These are phyloP conservation scores for Coendou prehensilis DNA, from an alignment of 2,797 vertebrate genomes.

Conservation along the genomic window DNA sequence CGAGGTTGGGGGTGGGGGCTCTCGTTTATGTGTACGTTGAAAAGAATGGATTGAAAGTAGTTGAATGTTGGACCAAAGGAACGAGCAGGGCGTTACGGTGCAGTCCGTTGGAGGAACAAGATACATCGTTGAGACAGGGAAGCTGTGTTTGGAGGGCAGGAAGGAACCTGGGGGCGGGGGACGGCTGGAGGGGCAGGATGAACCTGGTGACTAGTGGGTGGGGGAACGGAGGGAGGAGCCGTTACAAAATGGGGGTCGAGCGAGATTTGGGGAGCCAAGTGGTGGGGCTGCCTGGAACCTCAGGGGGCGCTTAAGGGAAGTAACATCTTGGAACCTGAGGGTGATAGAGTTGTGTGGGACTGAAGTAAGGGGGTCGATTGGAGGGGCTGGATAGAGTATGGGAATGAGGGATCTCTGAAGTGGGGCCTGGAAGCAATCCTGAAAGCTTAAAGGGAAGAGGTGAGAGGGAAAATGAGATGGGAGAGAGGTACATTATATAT, in stretches of 20 bases:
- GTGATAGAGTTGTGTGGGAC: constrained; percentile 43
- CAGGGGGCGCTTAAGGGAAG: constrained; percentile 32
- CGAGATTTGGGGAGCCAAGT: constrained; percentile 44
- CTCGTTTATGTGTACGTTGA: background rate
- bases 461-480: constrained; percentile 13
- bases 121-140: constrained; percentile 72
- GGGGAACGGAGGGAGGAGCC: constrained; percentile 67
- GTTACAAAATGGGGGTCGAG: constrained; percentile 50
- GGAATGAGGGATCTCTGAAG: background rate
- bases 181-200: constrained; percentile 79
- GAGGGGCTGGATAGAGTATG: background rate
- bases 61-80: background rate
- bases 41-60: constrained; percentile 54
- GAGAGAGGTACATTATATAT: background rate
- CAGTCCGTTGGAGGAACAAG: constrained; percentile 60
- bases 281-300: constrained; percentile 39
- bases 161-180: constrained; percentile 85
- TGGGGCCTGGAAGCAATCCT: background rate
- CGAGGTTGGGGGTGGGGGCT: constrained; percentile 81
- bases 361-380: background rate
- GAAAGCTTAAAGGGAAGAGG: background rate
- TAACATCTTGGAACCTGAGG: background rate
- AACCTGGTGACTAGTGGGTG: constrained; percentile 75
- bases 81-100: background rate
- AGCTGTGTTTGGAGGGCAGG: constrained; percentile 78